These are phyloP conservation scores for Thymelicus lineola DNA, from an alignment of 2,888 invertebrate species.

Conservation along the genomic window DNA sequence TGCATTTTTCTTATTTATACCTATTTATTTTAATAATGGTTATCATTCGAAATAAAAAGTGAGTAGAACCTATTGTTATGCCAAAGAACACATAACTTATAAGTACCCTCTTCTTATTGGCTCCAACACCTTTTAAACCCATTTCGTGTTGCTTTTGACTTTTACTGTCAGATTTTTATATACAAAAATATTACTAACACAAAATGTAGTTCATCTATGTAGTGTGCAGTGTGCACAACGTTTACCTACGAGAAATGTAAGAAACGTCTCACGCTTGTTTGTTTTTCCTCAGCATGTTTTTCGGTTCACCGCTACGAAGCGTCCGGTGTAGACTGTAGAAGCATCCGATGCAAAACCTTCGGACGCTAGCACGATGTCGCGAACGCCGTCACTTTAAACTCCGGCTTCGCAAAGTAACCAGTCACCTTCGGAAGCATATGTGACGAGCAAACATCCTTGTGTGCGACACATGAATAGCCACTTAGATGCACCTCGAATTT, in stretches of 20 bases:
- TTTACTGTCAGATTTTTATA: no score
- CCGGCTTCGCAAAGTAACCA: constrained; percentile 47
- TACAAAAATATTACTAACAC: no score
- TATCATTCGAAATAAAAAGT: no score
- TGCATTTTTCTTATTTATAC: no score
- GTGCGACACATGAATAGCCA: constrained; percentile 40
- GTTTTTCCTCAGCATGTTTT: constrained; percentile 56
- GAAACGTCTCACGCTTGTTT: constrained; percentile 71
- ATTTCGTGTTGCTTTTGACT: no score
- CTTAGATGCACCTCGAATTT: constrained; percentile 37
- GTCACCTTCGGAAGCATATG: constrained; percentile 57
- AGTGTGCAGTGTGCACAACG: constrained; percentile 56
- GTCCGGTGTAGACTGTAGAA: constrained; percentile 66
- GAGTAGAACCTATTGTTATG: no score
- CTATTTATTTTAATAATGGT: no score
- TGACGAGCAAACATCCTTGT: constrained; percentile 58
- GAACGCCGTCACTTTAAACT: constrained; percentile 28
- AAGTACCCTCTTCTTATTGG: no score
- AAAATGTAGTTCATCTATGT: not conserved
- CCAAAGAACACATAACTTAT: no score
- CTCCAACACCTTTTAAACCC: no score
- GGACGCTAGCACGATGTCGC: constrained; percentile 28
- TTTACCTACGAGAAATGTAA: constrained; percentile 56
- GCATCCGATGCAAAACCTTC: constrained; percentile 65
- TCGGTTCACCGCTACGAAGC: constrained; percentile 63